Evolutionary conservation across 2,888 invertebrate species (phyloP), one percentile per base, ranked within the genome.

Genomic region (Lottia scabra): DNA sequence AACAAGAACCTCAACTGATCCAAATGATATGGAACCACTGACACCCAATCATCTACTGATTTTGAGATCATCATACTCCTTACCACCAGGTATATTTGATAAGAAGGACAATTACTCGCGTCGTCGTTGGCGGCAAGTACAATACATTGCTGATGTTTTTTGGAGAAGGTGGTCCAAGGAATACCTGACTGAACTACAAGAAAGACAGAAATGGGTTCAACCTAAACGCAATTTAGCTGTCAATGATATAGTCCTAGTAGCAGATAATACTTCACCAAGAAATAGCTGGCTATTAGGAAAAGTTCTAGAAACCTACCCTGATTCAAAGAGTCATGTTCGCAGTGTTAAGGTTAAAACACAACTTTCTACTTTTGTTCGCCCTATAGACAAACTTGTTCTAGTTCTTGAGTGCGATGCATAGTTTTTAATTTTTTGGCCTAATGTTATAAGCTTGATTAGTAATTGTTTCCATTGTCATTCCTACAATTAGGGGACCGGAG

Each of bases 11-110:
- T 69, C 72, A 3, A 65, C 43, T 56, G 65, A 74, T 48, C 65
- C 70, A 6, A 65, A 48, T 63, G 77, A 78, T 43, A n/a, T 76
- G 13, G 46, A 63, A 16, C 65, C 72, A 16, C 44, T 75, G 15
- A 78, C 77, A 23, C 79, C 79, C 46, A 74, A 76, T 56, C 74
- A 77, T 23, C 62, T 78, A 43, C 68, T 78, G 10, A n/a, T 70
- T 19, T 38, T 75, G 2, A 43, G 44, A 16, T 13, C 65, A 10
- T 65, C 65, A 6, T 19, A 68, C n/a, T n/a, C 16, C 3, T 26
- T 72, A 30, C 77, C 75, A 26, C 75, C 77, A 6, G 77, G 77
- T 23, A 45, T 56, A 27, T 77, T 77, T 26, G 48, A 45, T 38
- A 73, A 77, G 44, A 56, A 65, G 12, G 77, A 78, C 62, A 65